Conservation (phyloP, 2,888 invertebrate species). For the Adela reaumurella region DNA sequence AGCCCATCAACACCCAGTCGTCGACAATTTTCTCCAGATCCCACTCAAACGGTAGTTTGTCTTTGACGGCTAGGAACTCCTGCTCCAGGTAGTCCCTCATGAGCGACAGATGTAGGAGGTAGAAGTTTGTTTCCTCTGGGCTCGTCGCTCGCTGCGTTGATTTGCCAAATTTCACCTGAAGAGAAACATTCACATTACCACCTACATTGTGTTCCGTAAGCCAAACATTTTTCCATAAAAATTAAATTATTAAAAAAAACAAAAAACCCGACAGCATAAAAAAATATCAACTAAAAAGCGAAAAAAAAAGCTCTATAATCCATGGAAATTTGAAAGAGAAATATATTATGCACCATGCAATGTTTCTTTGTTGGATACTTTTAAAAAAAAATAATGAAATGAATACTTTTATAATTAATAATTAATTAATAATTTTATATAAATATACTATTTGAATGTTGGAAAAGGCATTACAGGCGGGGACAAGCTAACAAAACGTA, state of each 20-base stretch:
- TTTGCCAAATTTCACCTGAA: slow-evolving; percentile 71
- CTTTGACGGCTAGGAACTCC: slow-evolving; percentile 76
- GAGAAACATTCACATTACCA: slow-evolving; percentile 10
- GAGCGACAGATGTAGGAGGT: slow-evolving; percentile 85
- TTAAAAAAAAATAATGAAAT: too few relatives aligned
- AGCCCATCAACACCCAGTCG: slow-evolving; percentile 98
- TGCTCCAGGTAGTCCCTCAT: slow-evolving; percentile 89
- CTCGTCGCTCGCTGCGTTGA: slow-evolving; percentile 64
- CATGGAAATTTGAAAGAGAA: too few relatives aligned
- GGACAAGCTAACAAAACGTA: too few relatives aligned
- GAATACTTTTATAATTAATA: too few relatives aligned
- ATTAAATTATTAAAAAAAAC: neutral
- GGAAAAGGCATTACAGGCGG: too few relatives aligned
- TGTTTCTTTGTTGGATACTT: too few relatives aligned
- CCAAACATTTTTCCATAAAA: slow-evolving; percentile 1
- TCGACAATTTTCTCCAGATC: slow-evolving; percentile 91
- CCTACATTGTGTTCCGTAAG: neutral
- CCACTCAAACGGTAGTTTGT: slow-evolving; percentile 67
- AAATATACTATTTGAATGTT: too few relatives aligned
- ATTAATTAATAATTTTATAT: too few relatives aligned
- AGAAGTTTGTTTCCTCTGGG: slow-evolving; percentile 90
- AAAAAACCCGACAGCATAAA: too few relatives aligned
- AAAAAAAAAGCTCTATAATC: neutral
- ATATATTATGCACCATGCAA: too few relatives aligned
- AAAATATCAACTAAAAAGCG: too few relatives aligned